These are phyloP conservation scores for Colletes collaris DNA, from an alignment of 2,888 invertebrate species.

Conservation along the genomic window DNA sequence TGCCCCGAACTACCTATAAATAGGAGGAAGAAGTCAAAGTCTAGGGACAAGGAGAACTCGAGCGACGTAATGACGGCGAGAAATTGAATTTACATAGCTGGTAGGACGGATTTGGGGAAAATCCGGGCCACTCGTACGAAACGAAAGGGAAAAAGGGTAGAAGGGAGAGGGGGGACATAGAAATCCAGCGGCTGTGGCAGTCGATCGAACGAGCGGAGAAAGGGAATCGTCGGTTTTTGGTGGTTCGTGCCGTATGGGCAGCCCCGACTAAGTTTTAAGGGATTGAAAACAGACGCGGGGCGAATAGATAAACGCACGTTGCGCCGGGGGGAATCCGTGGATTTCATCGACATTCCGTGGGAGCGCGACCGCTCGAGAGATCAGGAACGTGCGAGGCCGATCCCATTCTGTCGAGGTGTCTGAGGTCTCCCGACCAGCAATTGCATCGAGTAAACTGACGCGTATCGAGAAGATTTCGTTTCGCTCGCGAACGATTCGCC, in stretches of 20 bases:
- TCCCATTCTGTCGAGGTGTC: slow-evolving; percentile 52
- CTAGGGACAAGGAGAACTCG: slow-evolving; percentile 18
- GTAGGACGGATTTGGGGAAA: slow-evolving; percentile 50
- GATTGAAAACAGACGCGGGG: slow-evolving; percentile 75
- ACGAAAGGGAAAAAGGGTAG: slow-evolving; percentile 19
- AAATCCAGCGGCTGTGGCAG: slow-evolving; percentile 44
- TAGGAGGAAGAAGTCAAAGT: slow-evolving; percentile 1
- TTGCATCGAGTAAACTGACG: slow-evolving; percentile 30
- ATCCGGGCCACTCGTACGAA: slow-evolving; percentile 48
- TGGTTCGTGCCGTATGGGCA: slow-evolving; percentile 55
- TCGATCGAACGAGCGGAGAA: slow-evolving; percentile 51
- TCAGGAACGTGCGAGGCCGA: slow-evolving; percentile 59
- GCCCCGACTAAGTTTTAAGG: slow-evolving; percentile 72
- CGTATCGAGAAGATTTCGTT: slow-evolving; percentile 35
- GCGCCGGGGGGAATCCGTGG: slow-evolving; percentile 55
- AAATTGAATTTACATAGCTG: slow-evolving; percentile 59
- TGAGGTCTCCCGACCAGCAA: slow-evolving; percentile 16
- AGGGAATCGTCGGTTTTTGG: slow-evolving; percentile 56
- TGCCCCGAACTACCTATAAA: slow-evolving; percentile 26
- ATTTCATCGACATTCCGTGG: slow-evolving; percentile 68
- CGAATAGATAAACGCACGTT: slow-evolving; percentile 75
- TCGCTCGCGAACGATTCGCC: neutral
- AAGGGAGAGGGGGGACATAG: neutral
- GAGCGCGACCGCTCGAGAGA: slow-evolving; percentile 54
- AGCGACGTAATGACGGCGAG: slow-evolving; percentile 49